Conservation (phyloP, 2,888 invertebrate species). For the Euplagia quadripunctaria region DNA sequence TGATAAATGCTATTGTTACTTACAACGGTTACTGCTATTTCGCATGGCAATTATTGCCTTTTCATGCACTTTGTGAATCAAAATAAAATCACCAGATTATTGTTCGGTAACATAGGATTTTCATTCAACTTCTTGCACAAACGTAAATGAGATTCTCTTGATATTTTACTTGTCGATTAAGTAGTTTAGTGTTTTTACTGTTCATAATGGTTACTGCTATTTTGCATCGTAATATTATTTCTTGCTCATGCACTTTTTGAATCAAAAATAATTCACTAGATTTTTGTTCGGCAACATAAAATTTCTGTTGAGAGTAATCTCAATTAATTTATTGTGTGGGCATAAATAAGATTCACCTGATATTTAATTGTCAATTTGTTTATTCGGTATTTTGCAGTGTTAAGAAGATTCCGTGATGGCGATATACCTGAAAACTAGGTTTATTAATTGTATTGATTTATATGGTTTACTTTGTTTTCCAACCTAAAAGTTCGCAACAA, state of each 20-base stretch:
- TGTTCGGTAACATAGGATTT: background rate
- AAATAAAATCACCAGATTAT: conserved; percentile 9
- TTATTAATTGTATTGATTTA: no score
- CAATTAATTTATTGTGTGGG: background rate
- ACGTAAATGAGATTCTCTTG: no score
- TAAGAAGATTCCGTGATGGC: no score
- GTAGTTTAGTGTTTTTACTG: background rate
- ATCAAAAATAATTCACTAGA: background rate
- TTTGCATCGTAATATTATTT: conserved; percentile 6
- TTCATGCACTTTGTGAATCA: conserved; percentile 5
- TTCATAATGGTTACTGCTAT: conserved; percentile 14
- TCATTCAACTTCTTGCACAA: no score
- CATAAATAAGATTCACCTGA: no score
- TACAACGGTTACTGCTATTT: conserved; percentile 15
- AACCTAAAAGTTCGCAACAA: no score
- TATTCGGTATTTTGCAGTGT: no score
- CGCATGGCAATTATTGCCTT: conserved; percentile 19
- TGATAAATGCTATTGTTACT: conserved; percentile 23
- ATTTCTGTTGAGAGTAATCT: background rate
- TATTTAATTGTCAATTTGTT: no score
- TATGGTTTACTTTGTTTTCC: no score
- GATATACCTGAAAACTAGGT: no score
- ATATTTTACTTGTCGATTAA: no score
- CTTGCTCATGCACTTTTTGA: background rate
- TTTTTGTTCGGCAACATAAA: background rate